Percentiles rank a stretch among this genome's conserved stretches.
These are phyloP conservation scores for Epinotia bilunana DNA, from an alignment of 2,888 invertebrate genomes.

Conservation along the genomic window DNA sequence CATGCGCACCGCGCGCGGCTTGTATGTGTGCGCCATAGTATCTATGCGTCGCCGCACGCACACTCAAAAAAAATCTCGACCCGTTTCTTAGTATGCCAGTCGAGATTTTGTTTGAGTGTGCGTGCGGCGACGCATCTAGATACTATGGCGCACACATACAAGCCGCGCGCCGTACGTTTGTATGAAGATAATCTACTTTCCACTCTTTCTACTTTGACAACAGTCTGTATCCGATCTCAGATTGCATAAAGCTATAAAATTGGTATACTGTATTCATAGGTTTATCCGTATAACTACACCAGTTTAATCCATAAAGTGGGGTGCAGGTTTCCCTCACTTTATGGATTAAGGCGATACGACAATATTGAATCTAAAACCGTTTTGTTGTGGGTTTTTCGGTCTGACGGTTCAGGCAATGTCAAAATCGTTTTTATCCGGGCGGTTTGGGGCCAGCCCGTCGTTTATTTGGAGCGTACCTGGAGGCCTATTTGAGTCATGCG, in stretches of 20 bases:
- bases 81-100: too few relatives aligned
- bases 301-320: neutral
- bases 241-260: neutral
- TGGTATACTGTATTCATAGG: neutral
- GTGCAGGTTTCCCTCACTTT: too few relatives aligned
- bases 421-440: slow-evolving; percentile 22
- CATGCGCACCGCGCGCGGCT: too few relatives aligned
- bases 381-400: slow-evolving; percentile 21
- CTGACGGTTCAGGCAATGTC: slow-evolving; percentile 1
- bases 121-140: too few relatives aligned
- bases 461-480: slow-evolving; percentile 7
- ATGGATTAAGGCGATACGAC: slow-evolving; percentile 12
- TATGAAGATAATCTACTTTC: too few relatives aligned
- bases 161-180: too few relatives aligned
- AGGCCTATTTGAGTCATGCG: neutral
- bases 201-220: too few relatives aligned
- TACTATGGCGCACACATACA: too few relatives aligned
- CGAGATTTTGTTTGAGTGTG: too few relatives aligned
- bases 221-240: neutral
- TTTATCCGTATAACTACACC: neutral
- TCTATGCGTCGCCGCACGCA: too few relatives aligned
- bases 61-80: too few relatives aligned
- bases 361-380: slow-evolving; percentile 32
- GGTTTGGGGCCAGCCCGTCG: neutral
- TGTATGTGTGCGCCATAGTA: too few relatives aligned